A percentile compares a stretch with the other conserved stretches of the same genome.
phyloP scores from a whole-genome alignment of 2,113 vertebrate genomes.

The cattle (Bos taurus) region DNA sequence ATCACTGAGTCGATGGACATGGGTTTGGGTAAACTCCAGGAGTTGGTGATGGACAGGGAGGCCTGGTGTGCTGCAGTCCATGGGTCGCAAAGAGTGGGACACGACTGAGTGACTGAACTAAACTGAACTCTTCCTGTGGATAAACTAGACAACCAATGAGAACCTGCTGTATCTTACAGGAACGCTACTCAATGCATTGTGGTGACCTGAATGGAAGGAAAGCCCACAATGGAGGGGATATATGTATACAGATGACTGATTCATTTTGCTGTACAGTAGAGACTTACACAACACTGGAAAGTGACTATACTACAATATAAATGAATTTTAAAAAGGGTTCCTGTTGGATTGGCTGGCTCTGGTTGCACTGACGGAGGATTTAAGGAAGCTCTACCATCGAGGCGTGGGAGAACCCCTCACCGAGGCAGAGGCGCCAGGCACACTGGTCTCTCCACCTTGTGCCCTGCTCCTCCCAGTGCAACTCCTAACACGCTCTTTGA shows the following conservation, averaged over 20 bases:
- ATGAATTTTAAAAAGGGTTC: background rate
- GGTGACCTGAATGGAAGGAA: background rate
- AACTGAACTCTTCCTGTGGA: background rate
- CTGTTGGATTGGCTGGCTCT: background rate
- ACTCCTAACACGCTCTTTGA: background rate
- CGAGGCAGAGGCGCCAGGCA: background rate
- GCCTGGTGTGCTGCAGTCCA: background rate
- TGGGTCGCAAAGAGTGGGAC: background rate
- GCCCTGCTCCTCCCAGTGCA: background rate
- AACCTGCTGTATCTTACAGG: background rate
- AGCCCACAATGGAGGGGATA: background rate
- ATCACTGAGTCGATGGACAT: rapidly evolving
- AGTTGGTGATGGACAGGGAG: background rate
- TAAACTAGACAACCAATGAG: background rate
- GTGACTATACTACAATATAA: background rate
- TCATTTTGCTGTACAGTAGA: background rate
- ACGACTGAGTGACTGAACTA: background rate
- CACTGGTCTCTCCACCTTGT: background rate
- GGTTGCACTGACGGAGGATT: background rate
- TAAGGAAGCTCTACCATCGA: background rate
- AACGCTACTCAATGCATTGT: rapidly evolving
- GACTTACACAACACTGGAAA: background rate
- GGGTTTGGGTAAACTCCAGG: background rate
- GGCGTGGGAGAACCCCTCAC: rapidly evolving
- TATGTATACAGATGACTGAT: background rate